These are phyloP conservation scores for Anorthoa munda DNA, from an alignment of 2,888 invertebrate genomes.

Conservation along the genomic window DNA sequence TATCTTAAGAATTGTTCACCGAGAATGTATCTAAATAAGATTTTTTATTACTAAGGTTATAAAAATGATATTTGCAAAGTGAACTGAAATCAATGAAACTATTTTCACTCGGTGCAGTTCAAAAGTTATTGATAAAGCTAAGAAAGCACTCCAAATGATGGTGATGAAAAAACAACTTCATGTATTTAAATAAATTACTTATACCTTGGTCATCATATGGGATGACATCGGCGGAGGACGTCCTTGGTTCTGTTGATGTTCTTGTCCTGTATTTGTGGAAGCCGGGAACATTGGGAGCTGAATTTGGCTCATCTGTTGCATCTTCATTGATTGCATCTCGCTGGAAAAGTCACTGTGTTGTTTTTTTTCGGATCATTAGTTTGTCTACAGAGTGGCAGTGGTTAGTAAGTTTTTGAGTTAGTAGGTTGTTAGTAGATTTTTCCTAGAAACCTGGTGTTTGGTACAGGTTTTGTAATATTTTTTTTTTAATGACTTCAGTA, in stretches of 20 bases:
- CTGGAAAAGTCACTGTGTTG: conserved; percentile 79
- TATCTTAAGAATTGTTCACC: background rate
- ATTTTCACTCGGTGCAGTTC: background rate
- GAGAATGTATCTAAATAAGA: background rate
- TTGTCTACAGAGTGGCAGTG: conserved; percentile 45
- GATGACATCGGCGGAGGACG: conserved; percentile 89
- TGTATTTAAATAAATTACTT: conserved; percentile 21
- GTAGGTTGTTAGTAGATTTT: conserved; percentile 21
- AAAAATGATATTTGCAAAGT: conserved; percentile 3
- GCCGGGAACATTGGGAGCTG: conserved; percentile 94
- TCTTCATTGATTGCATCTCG: conserved; percentile 92
- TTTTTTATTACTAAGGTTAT: background rate
- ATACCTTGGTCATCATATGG: conserved; percentile 93
- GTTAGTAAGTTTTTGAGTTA: conserved; percentile 44
- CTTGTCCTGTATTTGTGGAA: conserved; percentile 85
- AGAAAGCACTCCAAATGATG: conserved; percentile 9
- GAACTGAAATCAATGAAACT: conserved; percentile 17
- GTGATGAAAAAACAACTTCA: background rate
- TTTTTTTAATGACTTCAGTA: background rate
- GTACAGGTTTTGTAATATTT: background rate
- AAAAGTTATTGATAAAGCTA: conserved; percentile 11
- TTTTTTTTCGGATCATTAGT: conserved; percentile 55
- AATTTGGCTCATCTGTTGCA: conserved; percentile 88
- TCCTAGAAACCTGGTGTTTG: conserved; percentile 25
- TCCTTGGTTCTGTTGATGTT: conserved; percentile 82